Evolutionary conservation across 2,113 vertebrate genomes (phyloP).

Genomic region (Leucopternis melanops): DNA sequence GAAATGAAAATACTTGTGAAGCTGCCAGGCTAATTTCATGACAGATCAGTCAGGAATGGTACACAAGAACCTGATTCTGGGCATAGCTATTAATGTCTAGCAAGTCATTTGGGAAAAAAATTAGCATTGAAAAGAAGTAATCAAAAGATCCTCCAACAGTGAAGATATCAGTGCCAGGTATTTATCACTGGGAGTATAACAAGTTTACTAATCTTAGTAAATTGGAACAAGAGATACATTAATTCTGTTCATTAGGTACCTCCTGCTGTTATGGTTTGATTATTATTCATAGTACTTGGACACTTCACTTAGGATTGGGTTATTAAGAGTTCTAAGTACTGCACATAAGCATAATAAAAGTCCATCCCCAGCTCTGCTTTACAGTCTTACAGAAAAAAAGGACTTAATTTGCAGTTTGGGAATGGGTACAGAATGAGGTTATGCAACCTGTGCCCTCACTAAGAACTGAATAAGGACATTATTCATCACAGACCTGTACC

Average conservation of each 20-base stretch:
- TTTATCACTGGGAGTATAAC: conserved; percentile 6
- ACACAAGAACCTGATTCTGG: not conserved
- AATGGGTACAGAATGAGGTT: not conserved
- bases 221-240: conserved; percentile 15
- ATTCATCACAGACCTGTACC: not conserved
- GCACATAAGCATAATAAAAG: not conserved
- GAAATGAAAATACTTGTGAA: not conserved
- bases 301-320: not conserved
- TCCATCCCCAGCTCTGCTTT: not conserved
- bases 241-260: conserved; percentile 49
- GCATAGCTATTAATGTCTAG: not conserved
- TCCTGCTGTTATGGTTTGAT: conserved; percentile 42
- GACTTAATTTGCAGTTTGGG: not conserved
- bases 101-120: not conserved
- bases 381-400: not conserved
- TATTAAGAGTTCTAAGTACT: conserved; percentile 37
- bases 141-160: not conserved
- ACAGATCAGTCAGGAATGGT: not conserved
- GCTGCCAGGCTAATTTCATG: not conserved
- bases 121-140: not conserved
- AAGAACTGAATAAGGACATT: not conserved
- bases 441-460: not conserved
- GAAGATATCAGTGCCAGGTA: not conserved
- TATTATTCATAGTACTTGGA: conserved; percentile 23
- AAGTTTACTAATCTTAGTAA: conserved; percentile 37